phyloP scores from a whole-genome alignment of 2,888 invertebrate genomes.

The Halictus quadricinctus region DNA sequence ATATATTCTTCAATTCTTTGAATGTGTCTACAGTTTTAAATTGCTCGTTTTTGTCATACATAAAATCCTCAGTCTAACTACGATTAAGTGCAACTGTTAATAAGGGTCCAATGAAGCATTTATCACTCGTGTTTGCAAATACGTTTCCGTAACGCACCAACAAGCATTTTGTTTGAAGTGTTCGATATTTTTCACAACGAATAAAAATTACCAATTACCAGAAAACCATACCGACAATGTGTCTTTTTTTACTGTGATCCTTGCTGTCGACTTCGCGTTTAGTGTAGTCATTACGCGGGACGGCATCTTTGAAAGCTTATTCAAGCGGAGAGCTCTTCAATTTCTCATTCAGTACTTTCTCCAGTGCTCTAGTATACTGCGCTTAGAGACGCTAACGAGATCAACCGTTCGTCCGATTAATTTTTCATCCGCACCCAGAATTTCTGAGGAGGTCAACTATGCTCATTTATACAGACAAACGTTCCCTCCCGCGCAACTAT shows the following conservation, averaged over 20 bases:
- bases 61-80: not conserved
- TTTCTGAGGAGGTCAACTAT: not conserved
- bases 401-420: not conserved
- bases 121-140: constrained; percentile 6
- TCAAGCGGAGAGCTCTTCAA: not conserved
- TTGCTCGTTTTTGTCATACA: not conserved
- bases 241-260: not conserved
- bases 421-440: not conserved
- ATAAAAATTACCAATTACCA: constrained; percentile 25
- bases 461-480: not conserved
- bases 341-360: not conserved
- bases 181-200: constrained; percentile 20
- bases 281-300: not conserved
- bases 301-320: not conserved
- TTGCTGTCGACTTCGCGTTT: not conserved
- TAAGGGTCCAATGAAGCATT: constrained; percentile 32
- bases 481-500: no score
- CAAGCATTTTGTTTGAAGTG: not conserved
- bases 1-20: no score
- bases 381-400: not conserved
- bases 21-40: no score
- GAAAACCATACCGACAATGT: not conserved
- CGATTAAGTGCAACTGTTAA: constrained; percentile 10
- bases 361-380: not conserved
- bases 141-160: constrained; percentile 20